These are phyloP conservation scores for Eupeodes luniger DNA, from an alignment of 2,888 invertebrate species.

Conservation along the genomic window DNA sequence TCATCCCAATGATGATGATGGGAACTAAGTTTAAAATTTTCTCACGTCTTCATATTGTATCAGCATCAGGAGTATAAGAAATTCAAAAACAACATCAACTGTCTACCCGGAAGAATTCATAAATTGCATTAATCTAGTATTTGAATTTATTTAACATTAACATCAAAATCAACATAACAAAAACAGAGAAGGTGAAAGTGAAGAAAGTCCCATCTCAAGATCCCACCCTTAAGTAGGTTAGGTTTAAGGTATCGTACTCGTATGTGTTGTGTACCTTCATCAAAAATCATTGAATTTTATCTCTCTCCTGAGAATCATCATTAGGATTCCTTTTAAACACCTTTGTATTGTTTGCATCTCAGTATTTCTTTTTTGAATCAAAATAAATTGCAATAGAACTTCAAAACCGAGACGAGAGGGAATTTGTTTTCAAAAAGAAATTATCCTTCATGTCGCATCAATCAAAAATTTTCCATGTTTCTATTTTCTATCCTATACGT, in stretches of 20 bases:
- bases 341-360: slow-evolving; percentile 50
- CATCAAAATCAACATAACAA: neutral
- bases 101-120: slow-evolving; percentile 67
- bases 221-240: slow-evolving; percentile 51
- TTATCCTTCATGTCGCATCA: slow-evolving; percentile 65
- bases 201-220: slow-evolving; percentile 53
- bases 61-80: slow-evolving; percentile 44
- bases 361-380: slow-evolving; percentile 15
- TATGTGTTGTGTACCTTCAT: neutral
- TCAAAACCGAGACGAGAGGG: slow-evolving; percentile 17
- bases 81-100: slow-evolving; percentile 53
- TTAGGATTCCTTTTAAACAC: slow-evolving; percentile 14
- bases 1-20: slow-evolving; percentile 22
- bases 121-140: slow-evolving; percentile 63
- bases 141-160: neutral
- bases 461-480: slow-evolving; percentile 61
- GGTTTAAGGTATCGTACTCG: too few species aligned
- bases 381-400: slow-evolving; percentile 67
- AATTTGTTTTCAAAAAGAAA: slow-evolving; percentile 26
- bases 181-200: slow-evolving; percentile 50
- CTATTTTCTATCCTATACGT: neutral
- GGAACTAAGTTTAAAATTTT: slow-evolving; percentile 62
- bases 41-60: slow-evolving; percentile 26
- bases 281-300: slow-evolving; percentile 34
- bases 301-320: slow-evolving; percentile 65